phyloP scores from a whole-genome alignment of 2,888 invertebrate genomes.

The Drosophila longiperda region DNA sequence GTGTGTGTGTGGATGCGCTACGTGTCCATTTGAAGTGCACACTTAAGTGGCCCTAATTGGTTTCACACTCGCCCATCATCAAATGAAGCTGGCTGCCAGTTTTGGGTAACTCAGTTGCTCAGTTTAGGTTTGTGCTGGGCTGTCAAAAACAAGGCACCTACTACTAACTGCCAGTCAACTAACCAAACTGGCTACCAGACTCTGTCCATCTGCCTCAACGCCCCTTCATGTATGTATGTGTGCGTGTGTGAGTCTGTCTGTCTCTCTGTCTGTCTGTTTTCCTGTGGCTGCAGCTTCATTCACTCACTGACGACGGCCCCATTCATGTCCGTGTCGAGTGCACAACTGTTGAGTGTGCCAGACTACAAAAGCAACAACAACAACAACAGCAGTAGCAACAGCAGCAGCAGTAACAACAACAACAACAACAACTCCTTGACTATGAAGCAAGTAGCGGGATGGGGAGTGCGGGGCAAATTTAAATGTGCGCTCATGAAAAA shows the following conservation, averaged over 20 bases:
- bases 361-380: conserved; percentile 33
- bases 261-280: conserved; percentile 13
- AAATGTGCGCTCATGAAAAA: conserved; percentile 59
- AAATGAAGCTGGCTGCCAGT: conserved; percentile 55
- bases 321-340: conserved; percentile 66
- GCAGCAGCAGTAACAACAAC: conserved; percentile 3
- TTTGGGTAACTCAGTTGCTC: conserved; percentile 45
- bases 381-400: neutral
- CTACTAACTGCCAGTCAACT: conserved; percentile 58
- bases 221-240: neutral
- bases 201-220: neutral
- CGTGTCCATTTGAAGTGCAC: conserved; percentile 75
- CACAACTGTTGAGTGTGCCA: conserved; percentile 62
- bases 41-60: conserved; percentile 82
- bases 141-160: conserved; percentile 72
- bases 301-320: conserved; percentile 55
- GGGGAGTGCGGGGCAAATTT: conserved; percentile 26
- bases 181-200: conserved; percentile 36
- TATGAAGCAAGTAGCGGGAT: conserved; percentile 2
- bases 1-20: conserved; percentile 11
- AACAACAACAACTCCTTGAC: conserved; percentile 31
- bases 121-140: conserved; percentile 48
- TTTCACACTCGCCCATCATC: conserved; percentile 77
- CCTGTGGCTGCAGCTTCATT: conserved; percentile 59
- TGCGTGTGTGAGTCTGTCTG: conserved; percentile 3